Evolutionary conservation across 2,113 vertebrate genomes (phyloP).

Genomic region (Tragelaphus imberbis): DNA sequence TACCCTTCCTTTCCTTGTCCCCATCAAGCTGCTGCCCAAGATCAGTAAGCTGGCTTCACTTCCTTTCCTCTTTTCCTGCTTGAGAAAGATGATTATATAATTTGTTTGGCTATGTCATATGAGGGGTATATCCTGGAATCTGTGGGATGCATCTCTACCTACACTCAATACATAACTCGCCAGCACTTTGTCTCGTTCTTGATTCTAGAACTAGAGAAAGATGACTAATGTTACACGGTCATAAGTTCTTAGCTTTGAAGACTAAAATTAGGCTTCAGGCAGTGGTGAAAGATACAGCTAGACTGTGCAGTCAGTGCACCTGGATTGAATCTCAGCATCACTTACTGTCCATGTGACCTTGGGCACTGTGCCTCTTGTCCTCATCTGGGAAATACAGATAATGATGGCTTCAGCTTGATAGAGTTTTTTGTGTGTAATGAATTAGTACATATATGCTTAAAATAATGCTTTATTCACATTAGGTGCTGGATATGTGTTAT

Average conservation of each 20-base stretch:
- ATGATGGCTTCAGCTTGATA: not conserved
- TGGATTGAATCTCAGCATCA: not conserved
- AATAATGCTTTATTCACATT: not conserved
- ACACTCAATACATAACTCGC: not conserved
- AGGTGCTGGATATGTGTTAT: not conserved
- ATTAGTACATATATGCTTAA: not conserved
- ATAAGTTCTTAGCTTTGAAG: not conserved
- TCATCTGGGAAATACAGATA: not conserved
- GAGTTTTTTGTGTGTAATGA: not conserved
- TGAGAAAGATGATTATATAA: not conserved
- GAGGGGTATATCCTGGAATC: not conserved
- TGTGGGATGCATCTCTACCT: not conserved
- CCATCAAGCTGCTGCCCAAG: not conserved
- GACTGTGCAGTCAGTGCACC: accelerated
- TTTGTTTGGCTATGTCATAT: not conserved
- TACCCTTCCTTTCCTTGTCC: not conserved
- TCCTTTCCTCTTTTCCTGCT: not conserved
- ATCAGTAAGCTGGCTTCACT: not conserved
- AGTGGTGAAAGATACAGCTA: not conserved
- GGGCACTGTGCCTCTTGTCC: not conserved
- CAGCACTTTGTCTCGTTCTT: not conserved
- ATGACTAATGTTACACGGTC: not conserved
- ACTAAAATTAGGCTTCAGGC: not conserved
- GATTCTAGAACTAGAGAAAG: not conserved
- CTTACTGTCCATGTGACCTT: not conserved